Base-by-base conservation (phyloP, 2,113 vertebrate species). In the Erythrocercus mccallii region DNA sequence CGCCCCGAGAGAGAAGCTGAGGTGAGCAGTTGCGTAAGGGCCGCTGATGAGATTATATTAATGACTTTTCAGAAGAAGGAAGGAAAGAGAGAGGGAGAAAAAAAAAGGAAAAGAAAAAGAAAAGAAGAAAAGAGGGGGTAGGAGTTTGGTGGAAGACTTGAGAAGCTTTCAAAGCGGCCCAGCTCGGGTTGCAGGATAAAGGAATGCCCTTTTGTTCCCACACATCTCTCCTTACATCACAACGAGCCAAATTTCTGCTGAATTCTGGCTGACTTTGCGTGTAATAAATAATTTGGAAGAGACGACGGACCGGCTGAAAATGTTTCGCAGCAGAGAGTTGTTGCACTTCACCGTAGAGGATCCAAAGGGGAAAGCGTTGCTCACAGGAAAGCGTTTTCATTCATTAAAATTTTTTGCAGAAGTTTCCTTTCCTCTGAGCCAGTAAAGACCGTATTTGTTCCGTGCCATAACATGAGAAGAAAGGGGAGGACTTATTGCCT, bases 181-280 rank as follows among this genome's bases (percentile, higher is more conserved):
- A 97, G 97, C 97, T 98, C 96, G 50, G 88, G 95, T 97, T 97
- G 97, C 98, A 97, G 33, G 90, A 97, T 96, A 97, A 98, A 98
- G 97, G 97, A 98, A 97, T 94, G 95, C 85, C 95, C 94, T 91
- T 96, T 96, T 28, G 86, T 98, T 98, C 98, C 97, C 98, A 98
- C 98, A 98, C 94, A 91, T 97, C 97, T 98, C 98, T 92, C 51
- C 60, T 98, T 98, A 98, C 97, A 90, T 98, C 98, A 97, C 33
- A 61, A 92, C 17, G 62, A 94, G 86, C 84, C 82, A 44, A 88
- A 96, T 97, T 97, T 97, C 94, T 96, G 88, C 97, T 96, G 95
- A 91, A 91, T 95, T 88, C 79, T 97, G 97, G 92, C 70, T 93
- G 95, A 62, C 60, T 96, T 92, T 95, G 81, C 88, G 60, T 10